These are phyloP conservation scores for Tragopan temminckii DNA, from an alignment of 2,797 vertebrate species.

Conservation along the genomic window DNA sequence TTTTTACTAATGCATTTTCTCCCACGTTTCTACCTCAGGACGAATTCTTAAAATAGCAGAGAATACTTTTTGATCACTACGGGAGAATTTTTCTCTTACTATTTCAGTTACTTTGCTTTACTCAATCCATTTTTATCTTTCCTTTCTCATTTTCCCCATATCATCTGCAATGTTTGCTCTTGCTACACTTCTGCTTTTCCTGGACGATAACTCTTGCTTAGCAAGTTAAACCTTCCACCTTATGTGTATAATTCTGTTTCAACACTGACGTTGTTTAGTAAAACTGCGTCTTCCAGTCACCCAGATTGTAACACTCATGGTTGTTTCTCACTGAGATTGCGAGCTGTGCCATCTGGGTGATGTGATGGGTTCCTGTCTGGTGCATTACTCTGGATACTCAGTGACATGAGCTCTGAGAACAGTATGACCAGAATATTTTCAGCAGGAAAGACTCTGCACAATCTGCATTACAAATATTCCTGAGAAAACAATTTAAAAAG, in stretches of 20 bases:
- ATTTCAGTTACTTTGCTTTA: neutral
- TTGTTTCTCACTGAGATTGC: neutral
- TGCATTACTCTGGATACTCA: neutral
- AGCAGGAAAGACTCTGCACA: neutral
- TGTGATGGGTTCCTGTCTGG: neutral
- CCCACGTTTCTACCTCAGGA: neutral
- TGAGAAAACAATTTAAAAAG: neutral
- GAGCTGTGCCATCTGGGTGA: neutral
- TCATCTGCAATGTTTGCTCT: neutral
- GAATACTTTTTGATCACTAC: neutral
- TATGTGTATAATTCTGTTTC: neutral
- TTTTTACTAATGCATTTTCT: neutral
- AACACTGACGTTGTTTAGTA: neutral
- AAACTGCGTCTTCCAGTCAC: neutral
- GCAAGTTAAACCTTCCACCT: neutral
- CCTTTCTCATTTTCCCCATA: rapidly evolving
- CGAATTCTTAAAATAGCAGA: neutral
- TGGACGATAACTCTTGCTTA: neutral
- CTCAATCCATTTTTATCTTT: neutral
- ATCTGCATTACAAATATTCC: neutral
- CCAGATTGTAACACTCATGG: neutral
- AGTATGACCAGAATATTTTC: neutral
- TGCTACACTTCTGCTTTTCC: neutral
- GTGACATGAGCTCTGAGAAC: neutral
- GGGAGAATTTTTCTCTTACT: neutral